Base-by-base conservation (phyloP, 2,113 vertebrate genomes). In the Gorsachius goisagi region DNA sequence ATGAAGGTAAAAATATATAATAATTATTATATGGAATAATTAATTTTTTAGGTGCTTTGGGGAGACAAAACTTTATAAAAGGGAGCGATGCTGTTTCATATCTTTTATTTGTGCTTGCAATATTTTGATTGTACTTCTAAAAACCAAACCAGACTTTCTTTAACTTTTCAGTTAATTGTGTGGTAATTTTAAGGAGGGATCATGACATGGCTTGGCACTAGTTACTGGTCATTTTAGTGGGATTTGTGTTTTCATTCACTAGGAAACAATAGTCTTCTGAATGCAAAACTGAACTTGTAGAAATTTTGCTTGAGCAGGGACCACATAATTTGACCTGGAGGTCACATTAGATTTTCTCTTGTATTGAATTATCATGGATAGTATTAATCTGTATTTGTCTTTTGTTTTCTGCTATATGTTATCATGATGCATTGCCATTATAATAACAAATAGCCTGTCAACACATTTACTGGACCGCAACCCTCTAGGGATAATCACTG, bases 361-460 rank as follows among this genome's bases (percentile, higher is more conserved):
- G 14, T 72, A 58, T 68, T 87, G 24, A 47, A 81, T 88, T 94
- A 32, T 82, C 73, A 78, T 52, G 37, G 39, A 45, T 87, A 56
- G 9, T 85, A 85, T 96, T 96, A 97, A 89, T 92, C 84, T 89
- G 45, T 86, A 76, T 67, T 97, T 97, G 83, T 95, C 68, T 83
- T 89, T 91, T 95, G 80, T 81, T 82, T 94, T 95, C 69, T 96
- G 92, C 92, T 95, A 50, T 85, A 82, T 74, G 78, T 80, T 96
- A 63, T 94, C 60, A 77, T 93, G 97, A 96, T 95, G 85, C 85
- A 86, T 95, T 90, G 44, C 78, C 66, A 82, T 96, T 95, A 96
- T 85, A 97, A 96, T 97, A 97, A 97, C 90, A 98, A 98, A 97
- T 97, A 96, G 74, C 94, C 95, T 97, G 96, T 97, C 97, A 97